Evolutionary conservation across 2,797 vertebrate genomes (phyloP), one percentile per base, ranked within the genome.

Genomic region (Aplochiton taeniatus): DNA sequence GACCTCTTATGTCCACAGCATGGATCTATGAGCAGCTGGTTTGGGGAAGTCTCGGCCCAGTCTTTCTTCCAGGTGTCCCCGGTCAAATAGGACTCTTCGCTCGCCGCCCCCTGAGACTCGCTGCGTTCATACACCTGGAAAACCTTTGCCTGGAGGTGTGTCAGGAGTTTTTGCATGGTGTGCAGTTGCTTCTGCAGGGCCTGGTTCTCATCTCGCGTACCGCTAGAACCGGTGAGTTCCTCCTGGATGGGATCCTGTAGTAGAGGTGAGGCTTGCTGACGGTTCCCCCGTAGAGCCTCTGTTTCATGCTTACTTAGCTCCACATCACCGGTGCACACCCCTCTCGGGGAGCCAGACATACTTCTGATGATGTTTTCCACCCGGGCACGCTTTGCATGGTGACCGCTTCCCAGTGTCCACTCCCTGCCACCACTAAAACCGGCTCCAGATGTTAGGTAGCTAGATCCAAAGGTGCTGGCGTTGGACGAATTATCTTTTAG

Each of bases 341-440:
- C 31, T 3, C 50, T 63, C 17, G 89, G 80, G 55, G 85, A 84
- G 49, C 86, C 62, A 61, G 68, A 90, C 90, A 95, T 95, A 64
- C 93, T 91, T 84, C 67, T 92, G 77, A 95, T 85, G 58, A 95
- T 95, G 68, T 91, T 94, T 77, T 96, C 95, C 51, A 95, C 95
- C 77, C 95, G 90, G 61, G 94, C 93, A 41, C 93, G 85, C 83
- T 96, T 96, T 14, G 92, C 94, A 75, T 51, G 84, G 66, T 88
- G 70, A 17, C 91, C 85, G 19, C 87, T 87, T 46, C 84, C 63
- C 0, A 74, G 41, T 65, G 79, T 74, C 75, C 89, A 86, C 14
- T 88, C 79, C 0, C 70, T 57, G 12, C 88, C 76, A 59, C 58
- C 17, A 10, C 53, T 69, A 43, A 61, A 49, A 13, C 41, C 18